A percentile compares a stretch with the other conserved stretches of the same genome.
Conservation (phyloP, 1,140 invertebrate genomes). For the Drosophila nikananu region DNA sequence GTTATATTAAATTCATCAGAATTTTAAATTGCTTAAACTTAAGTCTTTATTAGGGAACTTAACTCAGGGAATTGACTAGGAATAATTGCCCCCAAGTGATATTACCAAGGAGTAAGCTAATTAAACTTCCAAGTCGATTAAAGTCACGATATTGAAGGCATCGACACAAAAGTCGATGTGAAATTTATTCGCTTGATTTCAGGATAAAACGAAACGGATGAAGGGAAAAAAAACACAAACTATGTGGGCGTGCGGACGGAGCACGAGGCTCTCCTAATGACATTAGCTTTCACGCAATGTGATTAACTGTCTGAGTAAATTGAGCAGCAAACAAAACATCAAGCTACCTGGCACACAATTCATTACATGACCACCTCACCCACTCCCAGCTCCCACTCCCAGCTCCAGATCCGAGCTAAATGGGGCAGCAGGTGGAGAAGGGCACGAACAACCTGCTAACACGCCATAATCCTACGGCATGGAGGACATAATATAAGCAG, state of each 20-base stretch:
- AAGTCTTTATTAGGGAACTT: no score
- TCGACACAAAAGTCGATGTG: constrained; percentile 15
- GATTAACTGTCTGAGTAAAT: constrained; percentile 59
- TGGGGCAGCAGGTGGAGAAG: constrained; percentile 7
- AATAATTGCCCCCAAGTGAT: neutral
- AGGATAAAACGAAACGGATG: neutral
- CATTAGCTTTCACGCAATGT: constrained; percentile 53
- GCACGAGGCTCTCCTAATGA: constrained; percentile 42
- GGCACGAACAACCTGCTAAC: constrained; percentile 67
- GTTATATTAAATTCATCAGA: neutral
- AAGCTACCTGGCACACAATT: constrained; percentile 53
- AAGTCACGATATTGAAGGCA: constrained; percentile 17
- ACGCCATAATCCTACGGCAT: constrained; percentile 68
- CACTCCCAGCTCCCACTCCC: neutral
- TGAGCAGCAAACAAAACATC: constrained; percentile 51
- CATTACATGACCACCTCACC: constrained; percentile 49
- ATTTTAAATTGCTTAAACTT: neutral
- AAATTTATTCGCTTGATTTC: constrained; percentile 27
- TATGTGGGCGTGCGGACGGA: constrained; percentile 5
- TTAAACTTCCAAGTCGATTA: constrained; percentile 7
- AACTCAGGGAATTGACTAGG: neutral
- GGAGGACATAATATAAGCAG: constrained; percentile 62
- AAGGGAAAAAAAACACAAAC: neutral
- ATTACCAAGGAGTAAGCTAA: neutral
- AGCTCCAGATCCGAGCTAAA: neutral